phyloP scores from a whole-genome alignment of 2,113 vertebrate genomes.

The Vulpes ferrilata region DNA sequence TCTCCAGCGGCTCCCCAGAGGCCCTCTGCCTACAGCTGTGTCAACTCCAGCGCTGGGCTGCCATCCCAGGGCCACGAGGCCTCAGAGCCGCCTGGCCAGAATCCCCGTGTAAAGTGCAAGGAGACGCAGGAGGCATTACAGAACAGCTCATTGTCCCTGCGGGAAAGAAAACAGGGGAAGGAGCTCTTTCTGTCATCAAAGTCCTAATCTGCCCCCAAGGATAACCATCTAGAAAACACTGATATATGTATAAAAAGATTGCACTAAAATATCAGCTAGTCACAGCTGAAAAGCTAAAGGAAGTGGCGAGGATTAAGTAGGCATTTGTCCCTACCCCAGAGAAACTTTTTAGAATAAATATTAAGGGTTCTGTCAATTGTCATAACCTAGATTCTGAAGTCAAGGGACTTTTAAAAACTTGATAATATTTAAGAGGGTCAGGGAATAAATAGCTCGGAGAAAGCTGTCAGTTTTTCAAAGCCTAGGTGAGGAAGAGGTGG shows the following conservation, averaged over 20 bases:
- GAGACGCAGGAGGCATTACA: conserved; percentile 71
- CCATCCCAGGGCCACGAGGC: conserved; percentile 79
- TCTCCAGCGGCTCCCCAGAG: conserved; percentile 82
- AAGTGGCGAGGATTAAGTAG: conserved; percentile 35
- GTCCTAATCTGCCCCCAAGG: conserved; percentile 70
- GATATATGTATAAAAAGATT: conserved; percentile 53
- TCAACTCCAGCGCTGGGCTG: conserved; percentile 83
- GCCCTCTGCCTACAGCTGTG: conserved; percentile 86
- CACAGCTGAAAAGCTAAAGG: conserved; percentile 52
- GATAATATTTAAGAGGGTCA: conserved; percentile 29
- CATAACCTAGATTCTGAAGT: conserved; percentile 1
- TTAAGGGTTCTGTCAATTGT: conserved; percentile 20
- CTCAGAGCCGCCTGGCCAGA: conserved; percentile 72
- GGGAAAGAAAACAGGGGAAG: conserved; percentile 72
- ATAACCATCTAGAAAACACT: conserved; percentile 71
- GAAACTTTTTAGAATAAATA: conserved; percentile 71
- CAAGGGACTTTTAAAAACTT: conserved; percentile 2
- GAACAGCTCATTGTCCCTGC: conserved; percentile 75
- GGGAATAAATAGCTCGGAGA: background rate
- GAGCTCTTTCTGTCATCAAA: conserved; percentile 73
- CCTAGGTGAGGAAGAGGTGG: background rate
- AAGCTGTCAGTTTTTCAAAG: background rate
- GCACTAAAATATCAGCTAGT: conserved; percentile 66
- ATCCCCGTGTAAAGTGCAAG: conserved; percentile 87
- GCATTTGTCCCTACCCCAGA: background rate